Percentiles rank a stretch among this genome's conserved stretches.
phyloP scores from a whole-genome alignment of 2,888 invertebrate species.

The Polyploca ridens region DNA sequence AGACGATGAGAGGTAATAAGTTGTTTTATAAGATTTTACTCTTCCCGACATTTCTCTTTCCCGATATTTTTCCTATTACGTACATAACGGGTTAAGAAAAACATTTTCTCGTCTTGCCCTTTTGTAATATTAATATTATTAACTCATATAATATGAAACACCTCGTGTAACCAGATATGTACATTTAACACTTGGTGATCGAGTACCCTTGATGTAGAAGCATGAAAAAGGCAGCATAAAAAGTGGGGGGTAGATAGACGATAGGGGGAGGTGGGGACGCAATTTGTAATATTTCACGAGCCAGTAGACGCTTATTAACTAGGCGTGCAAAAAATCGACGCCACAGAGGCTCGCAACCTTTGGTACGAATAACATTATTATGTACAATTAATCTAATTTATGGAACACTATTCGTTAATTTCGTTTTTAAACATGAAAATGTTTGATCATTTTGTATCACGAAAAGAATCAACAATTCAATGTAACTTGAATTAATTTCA shows the following conservation, averaged over 20 bases:
- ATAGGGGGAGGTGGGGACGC: conserved; percentile 61
- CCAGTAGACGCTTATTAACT: conserved; percentile 84
- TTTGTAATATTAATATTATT: no score
- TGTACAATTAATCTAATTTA: conserved; percentile 1
- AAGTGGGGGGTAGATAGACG: conserved; percentile 53
- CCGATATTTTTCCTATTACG: no score
- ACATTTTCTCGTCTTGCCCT: no score
- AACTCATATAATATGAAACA: conserved; percentile 21
- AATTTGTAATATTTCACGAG: conserved; percentile 85
- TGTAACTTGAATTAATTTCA: not conserved
- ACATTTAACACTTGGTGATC: conserved; percentile 68
- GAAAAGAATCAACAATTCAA: not conserved
- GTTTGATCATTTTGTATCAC: not conserved
- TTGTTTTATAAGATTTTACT: no score
- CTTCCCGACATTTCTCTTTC: no score
- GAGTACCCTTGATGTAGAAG: conserved; percentile 59
- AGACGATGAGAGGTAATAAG: no score
- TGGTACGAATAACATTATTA: conserved; percentile 23
- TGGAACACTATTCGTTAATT: not conserved
- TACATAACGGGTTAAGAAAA: no score
- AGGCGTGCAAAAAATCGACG: conserved; percentile 80
- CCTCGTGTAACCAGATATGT: conserved; percentile 48
- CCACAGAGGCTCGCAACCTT: conserved; percentile 58
- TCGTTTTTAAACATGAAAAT: not conserved
- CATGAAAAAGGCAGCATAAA: conserved; percentile 71